phyloP scores from a whole-genome alignment of 1,140 invertebrate species.

The Ceratina japonica region DNA sequence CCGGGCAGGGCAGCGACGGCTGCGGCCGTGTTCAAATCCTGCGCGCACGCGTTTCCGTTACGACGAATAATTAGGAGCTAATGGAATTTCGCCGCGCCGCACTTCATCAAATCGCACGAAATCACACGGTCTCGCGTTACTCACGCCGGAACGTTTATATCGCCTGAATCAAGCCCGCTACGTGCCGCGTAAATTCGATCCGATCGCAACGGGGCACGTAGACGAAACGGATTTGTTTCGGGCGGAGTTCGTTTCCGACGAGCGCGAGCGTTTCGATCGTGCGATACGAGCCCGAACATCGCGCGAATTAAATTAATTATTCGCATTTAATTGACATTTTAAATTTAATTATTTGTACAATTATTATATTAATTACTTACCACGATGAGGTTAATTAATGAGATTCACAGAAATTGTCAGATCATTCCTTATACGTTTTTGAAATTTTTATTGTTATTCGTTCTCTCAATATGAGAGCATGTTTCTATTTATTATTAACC shows the following conservation, averaged over 20 bases:
- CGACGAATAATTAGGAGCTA: constrained; percentile 29
- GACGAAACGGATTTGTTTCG: background rate
- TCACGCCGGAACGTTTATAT: background rate
- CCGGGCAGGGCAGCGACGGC: background rate
- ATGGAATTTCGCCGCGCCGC: constrained; percentile 4
- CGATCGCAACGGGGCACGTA: background rate
- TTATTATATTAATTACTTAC: too few species aligned
- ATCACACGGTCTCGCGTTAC: background rate
- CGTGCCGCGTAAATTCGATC: background rate
- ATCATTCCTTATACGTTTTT: too few species aligned
- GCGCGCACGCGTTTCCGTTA: background rate
- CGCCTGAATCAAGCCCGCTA: background rate
- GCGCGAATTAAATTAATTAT: too few species aligned
- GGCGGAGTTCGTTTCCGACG: background rate
- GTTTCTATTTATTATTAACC: too few species aligned
- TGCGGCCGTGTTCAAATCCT: background rate
- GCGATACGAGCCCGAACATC: too few species aligned
- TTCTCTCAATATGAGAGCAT: too few species aligned
- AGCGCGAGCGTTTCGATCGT: background rate
- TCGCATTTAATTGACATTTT: too few species aligned
- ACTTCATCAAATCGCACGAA: constrained; percentile 15
- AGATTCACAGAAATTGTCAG: too few species aligned
- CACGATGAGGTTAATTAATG: too few species aligned
- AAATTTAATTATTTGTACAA: too few species aligned
- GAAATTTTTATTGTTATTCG: too few species aligned